phyloP scores from a whole-genome alignment of 2,888 invertebrate species.

The Sinelater perroti region DNA sequence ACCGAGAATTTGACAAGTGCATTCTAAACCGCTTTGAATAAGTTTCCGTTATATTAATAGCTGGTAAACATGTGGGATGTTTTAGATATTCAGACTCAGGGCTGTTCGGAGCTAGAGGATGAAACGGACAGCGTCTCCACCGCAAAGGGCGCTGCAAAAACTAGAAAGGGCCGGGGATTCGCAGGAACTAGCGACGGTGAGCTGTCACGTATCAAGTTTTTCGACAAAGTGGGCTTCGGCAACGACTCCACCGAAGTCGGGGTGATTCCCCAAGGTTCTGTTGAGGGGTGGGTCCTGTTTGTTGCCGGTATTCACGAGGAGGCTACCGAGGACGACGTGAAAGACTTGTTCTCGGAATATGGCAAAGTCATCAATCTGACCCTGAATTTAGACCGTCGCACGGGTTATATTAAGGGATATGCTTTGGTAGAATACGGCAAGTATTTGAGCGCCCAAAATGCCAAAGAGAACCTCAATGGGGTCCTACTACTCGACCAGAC shows the following conservation, averaged over 20 bases:
- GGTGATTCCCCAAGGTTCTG: slow-evolving; percentile 60
- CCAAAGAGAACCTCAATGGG: slow-evolving; percentile 86
- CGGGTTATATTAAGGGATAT: slow-evolving; percentile 93
- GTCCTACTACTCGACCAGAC: slow-evolving; percentile 88
- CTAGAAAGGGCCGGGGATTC: slow-evolving; percentile 90
- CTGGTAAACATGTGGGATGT: slow-evolving; percentile 87
- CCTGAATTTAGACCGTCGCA: slow-evolving; percentile 92
- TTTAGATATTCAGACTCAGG: slow-evolving; percentile 85
- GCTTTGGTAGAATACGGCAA: slow-evolving; percentile 96
- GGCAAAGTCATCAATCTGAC: slow-evolving; percentile 97
- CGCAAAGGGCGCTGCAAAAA: slow-evolving; percentile 88
- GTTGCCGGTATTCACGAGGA: slow-evolving; percentile 97
- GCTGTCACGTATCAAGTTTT: slow-evolving; percentile 8
- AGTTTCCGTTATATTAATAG: no score
- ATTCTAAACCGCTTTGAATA: no score
- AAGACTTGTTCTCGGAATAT: slow-evolving; percentile 93
- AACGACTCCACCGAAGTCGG: neutral
- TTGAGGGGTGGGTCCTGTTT: slow-evolving; percentile 98
- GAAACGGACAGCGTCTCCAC: slow-evolving; percentile 78
- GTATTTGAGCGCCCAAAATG: slow-evolving; percentile 91
- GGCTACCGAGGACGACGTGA: slow-evolving; percentile 95
- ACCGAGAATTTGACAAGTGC: no score
- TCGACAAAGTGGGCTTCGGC: slow-evolving; percentile 6
- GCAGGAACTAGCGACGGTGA: slow-evolving; percentile 61
- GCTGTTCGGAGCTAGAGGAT: slow-evolving; percentile 90